Conservation (phyloP, 2,113 vertebrate genomes). For the Paedocypris sp. region DNA sequence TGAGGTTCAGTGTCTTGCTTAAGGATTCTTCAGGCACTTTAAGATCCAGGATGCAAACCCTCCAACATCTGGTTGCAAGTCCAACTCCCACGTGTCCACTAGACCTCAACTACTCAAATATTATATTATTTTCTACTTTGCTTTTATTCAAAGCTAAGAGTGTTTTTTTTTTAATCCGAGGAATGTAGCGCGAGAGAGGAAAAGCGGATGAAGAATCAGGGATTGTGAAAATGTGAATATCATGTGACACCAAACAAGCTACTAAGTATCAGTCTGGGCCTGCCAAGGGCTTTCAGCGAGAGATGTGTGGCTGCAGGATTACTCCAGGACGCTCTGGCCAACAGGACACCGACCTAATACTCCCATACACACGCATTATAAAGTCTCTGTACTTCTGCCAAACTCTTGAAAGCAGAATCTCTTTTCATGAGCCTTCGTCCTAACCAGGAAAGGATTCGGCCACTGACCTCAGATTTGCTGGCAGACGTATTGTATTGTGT, state of each 20-base stretch:
- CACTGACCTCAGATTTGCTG: not conserved
- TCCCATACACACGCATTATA: not conserved
- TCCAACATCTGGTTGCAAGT: too few species aligned
- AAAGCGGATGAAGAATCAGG: not conserved
- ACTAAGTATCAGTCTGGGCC: conserved; percentile 3
- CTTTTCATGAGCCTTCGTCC: not conserved
- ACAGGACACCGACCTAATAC: not conserved
- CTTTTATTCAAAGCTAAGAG: too few species aligned
- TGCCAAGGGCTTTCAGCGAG: conserved; percentile 16
- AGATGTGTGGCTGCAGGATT: not conserved
- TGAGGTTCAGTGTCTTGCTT: too few species aligned
- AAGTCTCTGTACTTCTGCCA: conserved; percentile 10
- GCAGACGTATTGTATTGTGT: not conserved
- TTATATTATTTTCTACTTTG: too few species aligned
- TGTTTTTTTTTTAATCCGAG: too few species aligned
- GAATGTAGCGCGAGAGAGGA: not conserved
- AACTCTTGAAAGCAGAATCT: not conserved
- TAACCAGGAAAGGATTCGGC: not conserved
- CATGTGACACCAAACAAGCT: conserved; percentile 23
- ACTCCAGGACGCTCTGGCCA: conserved; percentile 4
- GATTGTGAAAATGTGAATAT: conserved; percentile 7
- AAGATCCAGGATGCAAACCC: too few species aligned
- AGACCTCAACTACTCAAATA: too few species aligned
- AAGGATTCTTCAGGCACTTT: too few species aligned
- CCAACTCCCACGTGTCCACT: too few species aligned